Percentiles rank a stretch among this genome's conserved stretches.
These are phyloP conservation scores for Limnodromus scolopaceus DNA, from an alignment of 2,797 vertebrate species.

Conservation along the genomic window DNA sequence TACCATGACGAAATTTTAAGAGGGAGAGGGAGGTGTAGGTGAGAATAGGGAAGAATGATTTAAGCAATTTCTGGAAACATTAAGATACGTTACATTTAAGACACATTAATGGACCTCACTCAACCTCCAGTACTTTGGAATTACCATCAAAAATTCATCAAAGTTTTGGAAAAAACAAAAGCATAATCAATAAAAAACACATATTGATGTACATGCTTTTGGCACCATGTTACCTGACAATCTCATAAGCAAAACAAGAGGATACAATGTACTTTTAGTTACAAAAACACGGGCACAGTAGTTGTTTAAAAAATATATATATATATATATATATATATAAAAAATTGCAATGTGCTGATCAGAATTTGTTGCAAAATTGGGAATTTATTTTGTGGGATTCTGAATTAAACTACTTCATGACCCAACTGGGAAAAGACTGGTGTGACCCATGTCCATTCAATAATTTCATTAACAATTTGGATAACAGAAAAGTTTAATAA, in stretches of 20 bases:
- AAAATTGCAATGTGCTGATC: background rate
- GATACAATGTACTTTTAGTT: background rate
- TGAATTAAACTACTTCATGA: background rate
- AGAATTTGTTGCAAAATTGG: background rate
- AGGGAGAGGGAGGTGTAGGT: background rate
- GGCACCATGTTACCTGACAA: background rate
- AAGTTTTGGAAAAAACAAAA: background rate
- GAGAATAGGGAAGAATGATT: background rate
- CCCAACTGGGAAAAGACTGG: accelerated
- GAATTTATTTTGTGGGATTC: background rate
- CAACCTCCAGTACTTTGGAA: background rate
- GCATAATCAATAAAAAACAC: background rate
- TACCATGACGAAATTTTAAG: background rate
- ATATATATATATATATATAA: too few relatives aligned
- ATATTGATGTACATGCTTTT: accelerated
- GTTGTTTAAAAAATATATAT: background rate
- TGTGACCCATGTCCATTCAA: background rate
- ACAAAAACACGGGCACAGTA: background rate
- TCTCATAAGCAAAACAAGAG: background rate
- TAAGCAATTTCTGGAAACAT: background rate
- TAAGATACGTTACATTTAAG: background rate
- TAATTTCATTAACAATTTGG: background rate
- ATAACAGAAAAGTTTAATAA: background rate
- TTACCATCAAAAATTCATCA: background rate
- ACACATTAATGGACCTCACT: background rate